Evolutionary conservation across 2,113 vertebrate species (phyloP).

Genomic region (Struthidea cinerea): DNA sequence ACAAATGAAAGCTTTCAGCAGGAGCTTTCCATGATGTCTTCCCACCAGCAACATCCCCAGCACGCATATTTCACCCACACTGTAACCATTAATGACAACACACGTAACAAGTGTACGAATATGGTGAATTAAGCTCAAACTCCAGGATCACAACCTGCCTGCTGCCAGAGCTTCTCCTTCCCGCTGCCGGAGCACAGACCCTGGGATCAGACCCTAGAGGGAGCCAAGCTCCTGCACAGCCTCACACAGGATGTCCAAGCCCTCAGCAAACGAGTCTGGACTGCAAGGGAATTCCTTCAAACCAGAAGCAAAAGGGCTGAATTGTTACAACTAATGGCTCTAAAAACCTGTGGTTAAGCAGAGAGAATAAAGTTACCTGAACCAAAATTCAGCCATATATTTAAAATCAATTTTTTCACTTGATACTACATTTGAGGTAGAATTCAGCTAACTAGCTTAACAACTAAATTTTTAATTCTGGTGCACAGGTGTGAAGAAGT

Average conservation of each 20-base stretch:
- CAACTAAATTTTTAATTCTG: not conserved
- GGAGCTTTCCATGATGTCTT: not conserved
- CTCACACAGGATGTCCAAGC: accelerated
- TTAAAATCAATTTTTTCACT: not conserved
- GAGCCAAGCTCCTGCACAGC: not conserved
- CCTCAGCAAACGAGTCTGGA: not conserved
- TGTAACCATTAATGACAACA: not conserved
- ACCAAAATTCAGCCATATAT: not conserved
- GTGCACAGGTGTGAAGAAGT: not conserved
- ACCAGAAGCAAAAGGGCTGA: not conserved
- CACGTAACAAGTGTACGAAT: accelerated
- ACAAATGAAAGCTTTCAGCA: not conserved
- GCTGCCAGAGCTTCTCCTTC: not conserved
- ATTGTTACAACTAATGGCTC: not conserved
- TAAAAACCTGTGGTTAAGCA: not conserved
- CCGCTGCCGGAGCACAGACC: not conserved
- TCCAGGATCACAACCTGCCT: not conserved
- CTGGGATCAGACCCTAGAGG: slow-evolving; percentile 45
- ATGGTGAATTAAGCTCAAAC: not conserved
- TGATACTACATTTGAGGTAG: not conserved
- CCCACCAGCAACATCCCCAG: not conserved
- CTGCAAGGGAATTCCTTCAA: not conserved
- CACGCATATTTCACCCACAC: not conserved
- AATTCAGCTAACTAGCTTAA: not conserved
- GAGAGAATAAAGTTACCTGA: not conserved